Evolutionary conservation across 1,140 invertebrate species (phyloP), one percentile per base, ranked within the genome.

Genomic region (Pseudomyrmex concolor): DNA sequence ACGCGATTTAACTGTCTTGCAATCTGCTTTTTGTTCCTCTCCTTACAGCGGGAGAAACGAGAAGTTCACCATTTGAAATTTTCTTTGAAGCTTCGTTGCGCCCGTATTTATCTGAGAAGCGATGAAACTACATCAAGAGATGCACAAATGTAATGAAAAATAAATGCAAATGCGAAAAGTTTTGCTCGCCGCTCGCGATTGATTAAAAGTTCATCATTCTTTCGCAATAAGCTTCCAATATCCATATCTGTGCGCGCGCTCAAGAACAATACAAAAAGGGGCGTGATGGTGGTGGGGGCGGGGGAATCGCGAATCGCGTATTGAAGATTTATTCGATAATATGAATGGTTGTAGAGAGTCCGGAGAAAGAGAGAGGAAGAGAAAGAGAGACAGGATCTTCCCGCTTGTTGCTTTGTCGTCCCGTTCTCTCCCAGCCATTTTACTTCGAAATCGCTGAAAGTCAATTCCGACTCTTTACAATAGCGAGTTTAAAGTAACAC

Each of bases 201-300:
- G 76, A 80, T 80, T 80, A 80, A 80, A 80, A 80, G 76, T 80
- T 80, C 54, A 80, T 80, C 66, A 80, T 80, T 80, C 76, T 71
- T 80, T 43, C 25, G 54, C 76, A 80, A 71, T 80, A 80, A 80
- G 66, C 66, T 80, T 60, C 43, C 76, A 80, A 80, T 80, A 80
- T 80, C 54, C 54, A 80, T 80, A 71, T 71, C 76, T 43, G 76
- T 71, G 54, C 25, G 43, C 54, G 76, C 66, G 76, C 19, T 71
- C 54, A 80, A 80, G 76, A 80, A 80, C 76, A 80, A 80, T 80
- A 43, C 43, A n/a, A 70, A 76, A 80, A 59, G 66, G 19, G 19
- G 22, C 19, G 17, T 50, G 13, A 45, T 7, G 10, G 1, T 25
- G 1, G 43, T 0, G 34, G 17, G 64, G 12, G 15, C 5, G 19